Evolutionary conservation across 2,113 vertebrate species (phyloP).

Genomic region (Podarcis cretensis): DNA sequence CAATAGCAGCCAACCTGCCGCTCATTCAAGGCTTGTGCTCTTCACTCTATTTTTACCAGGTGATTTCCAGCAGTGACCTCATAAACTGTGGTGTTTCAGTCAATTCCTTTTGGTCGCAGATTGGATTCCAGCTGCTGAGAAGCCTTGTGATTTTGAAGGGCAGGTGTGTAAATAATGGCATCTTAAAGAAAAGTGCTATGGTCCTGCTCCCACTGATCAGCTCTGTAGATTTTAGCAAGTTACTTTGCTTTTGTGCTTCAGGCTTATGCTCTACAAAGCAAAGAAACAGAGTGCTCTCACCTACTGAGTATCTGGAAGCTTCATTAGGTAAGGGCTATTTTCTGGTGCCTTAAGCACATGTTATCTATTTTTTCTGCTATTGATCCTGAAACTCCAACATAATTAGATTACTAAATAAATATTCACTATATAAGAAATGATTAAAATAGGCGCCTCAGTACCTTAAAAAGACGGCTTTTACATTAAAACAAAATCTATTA

Average conservation of each 20-base stretch:
- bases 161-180: not conserved
- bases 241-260: not conserved
- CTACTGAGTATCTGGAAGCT: not conserved
- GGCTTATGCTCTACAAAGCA: not conserved
- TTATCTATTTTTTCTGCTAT: constrained; percentile 29
- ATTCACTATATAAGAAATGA: not conserved
- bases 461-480: not conserved
- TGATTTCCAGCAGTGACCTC: not conserved
- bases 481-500: not conserved
- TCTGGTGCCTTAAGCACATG: not conserved
- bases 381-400: not conserved
- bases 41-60: not conserved
- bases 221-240: not conserved
- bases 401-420: constrained; percentile 37
- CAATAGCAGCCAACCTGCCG: not conserved
- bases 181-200: constrained; percentile 26
- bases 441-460: not conserved
- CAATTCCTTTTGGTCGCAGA: not conserved
- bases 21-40: not conserved
- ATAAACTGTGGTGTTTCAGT: not conserved
- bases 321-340: not conserved
- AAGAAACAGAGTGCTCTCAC: not conserved
- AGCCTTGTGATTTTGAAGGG: not conserved
- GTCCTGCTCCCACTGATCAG: constrained; percentile 8
- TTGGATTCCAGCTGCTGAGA: not conserved